Conservation (phyloP, 2,113 vertebrate species). For the Tragelaphus buxtoni region DNA sequence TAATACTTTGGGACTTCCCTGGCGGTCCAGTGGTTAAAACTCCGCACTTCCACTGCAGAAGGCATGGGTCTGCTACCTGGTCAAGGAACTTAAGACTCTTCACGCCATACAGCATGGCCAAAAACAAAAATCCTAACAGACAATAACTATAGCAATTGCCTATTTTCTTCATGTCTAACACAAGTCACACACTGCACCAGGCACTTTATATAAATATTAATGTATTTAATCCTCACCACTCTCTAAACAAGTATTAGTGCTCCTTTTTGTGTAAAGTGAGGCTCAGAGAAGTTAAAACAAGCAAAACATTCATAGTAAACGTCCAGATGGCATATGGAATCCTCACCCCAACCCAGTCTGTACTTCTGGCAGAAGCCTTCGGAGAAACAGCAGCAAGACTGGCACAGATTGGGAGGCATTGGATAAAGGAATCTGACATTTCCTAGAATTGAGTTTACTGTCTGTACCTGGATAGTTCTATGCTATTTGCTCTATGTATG, state of each 20-base stretch:
- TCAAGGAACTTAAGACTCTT: background rate
- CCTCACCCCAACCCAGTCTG: background rate
- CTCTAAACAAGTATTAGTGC: background rate
- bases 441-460: background rate
- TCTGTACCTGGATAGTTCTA: background rate
- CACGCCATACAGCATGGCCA: background rate
- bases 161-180: background rate
- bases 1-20: background rate
- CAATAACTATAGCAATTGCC: background rate
- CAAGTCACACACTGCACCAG: background rate
- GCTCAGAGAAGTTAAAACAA: background rate
- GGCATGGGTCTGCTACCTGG: background rate
- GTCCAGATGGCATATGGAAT: background rate
- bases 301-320: background rate
- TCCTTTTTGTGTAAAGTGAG: background rate
- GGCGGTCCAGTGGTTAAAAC: background rate
- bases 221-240: background rate
- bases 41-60: background rate
- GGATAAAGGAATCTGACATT: background rate
- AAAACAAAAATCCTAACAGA: background rate
- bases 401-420: background rate
- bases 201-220: background rate
- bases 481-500: background rate
- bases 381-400: background rate
- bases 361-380: background rate